Base-by-base conservation (phyloP, 2,113 vertebrate species). In the Pavo muticus region DNA sequence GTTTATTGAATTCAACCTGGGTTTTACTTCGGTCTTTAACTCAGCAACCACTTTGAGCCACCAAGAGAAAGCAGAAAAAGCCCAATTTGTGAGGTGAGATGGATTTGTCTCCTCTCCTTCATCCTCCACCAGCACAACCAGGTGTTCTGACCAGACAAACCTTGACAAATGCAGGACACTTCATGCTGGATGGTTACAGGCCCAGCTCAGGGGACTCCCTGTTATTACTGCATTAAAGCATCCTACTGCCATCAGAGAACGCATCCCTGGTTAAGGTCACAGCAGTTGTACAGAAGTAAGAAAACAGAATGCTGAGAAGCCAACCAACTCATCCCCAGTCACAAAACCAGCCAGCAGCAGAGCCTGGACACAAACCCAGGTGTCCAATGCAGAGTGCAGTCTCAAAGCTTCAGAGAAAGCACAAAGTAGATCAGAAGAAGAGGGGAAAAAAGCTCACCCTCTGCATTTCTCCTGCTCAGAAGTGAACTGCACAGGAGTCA, bases 381-480 rank as follows among this genome's bases (percentile, higher is more conserved):
- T 14, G n/a, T 57, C 69, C 39, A 39, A 68, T 6, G 47, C 69
- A 37, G 80, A 9, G 61, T 52, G 76, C 84, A 71, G 80, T 3
- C 78, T 48, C 74, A 21, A 5, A 88, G 11, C 14, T 67, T 54
- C 48, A 63, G 79, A 48, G 79, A 39, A 50, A 50, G 48, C 48
- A 50, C 48, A 30, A 17, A 75, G 63, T 13, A 2, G 19, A 68
- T 81, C 37, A 54, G 32, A 52, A 54, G 27, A 50, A 59, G 54
- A 86, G 69, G 56, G 56, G 76, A 32, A 65, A 74, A 88, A 27
- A 92, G 81, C 93, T 91, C 89, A 92, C 68, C 68, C 84, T 29
- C 37, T 75, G 17, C 77, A 54, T 91, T 93, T 50, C 67, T 63
- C 87, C 59, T 45, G 64, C 32, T 74, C 91, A 87, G 81, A 87